Conservation (phyloP, 2,113 vertebrate species). For the Carassius auratus region DNA sequence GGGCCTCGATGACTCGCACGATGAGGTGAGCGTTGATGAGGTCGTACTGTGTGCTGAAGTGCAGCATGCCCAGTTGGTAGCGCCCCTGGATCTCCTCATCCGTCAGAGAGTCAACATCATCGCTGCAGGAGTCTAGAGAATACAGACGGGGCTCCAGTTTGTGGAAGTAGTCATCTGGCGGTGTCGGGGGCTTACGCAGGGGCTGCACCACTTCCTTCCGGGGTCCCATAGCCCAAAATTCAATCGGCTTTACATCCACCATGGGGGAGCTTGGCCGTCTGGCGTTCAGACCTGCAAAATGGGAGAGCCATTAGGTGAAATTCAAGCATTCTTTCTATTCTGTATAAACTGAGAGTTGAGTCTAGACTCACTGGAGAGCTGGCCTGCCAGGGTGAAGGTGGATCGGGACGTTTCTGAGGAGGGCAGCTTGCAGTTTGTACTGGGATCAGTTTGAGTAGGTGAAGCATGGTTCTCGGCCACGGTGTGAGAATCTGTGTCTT, state of each 20-base stretch:
- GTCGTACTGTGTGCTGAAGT: constrained; percentile 90
- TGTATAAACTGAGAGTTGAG: background rate
- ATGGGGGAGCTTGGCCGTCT: constrained; percentile 83
- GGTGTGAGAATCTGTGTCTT: constrained; percentile 76
- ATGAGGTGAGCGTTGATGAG: constrained; percentile 83
- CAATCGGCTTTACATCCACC: constrained; percentile 84
- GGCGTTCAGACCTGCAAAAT: constrained; percentile 75
- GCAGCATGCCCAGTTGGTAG: constrained; percentile 89
- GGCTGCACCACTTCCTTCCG: constrained; percentile 88
- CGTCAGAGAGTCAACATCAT: constrained; percentile 85
- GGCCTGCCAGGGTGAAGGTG: constrained; percentile 81
- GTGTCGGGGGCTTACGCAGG: constrained; percentile 78
- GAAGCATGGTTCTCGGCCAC: constrained; percentile 43
- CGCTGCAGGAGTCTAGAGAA: constrained; percentile 77
- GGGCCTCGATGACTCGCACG: constrained; percentile 86
- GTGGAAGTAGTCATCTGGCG: constrained; percentile 81
- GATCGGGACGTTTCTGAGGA: constrained; percentile 81
- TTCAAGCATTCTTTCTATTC: background rate
- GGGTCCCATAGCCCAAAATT: constrained; percentile 83
- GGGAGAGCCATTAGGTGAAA: background rate
- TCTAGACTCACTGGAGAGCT: constrained; percentile 81
- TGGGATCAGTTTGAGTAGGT: constrained; percentile 55
- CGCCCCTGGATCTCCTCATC: constrained; percentile 86
- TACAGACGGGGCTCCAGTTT: constrained; percentile 87
- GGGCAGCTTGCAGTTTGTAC: constrained; percentile 74